phyloP scores from a whole-genome alignment of 2,113 vertebrate species.

The Aptenodytes forsteri region DNA sequence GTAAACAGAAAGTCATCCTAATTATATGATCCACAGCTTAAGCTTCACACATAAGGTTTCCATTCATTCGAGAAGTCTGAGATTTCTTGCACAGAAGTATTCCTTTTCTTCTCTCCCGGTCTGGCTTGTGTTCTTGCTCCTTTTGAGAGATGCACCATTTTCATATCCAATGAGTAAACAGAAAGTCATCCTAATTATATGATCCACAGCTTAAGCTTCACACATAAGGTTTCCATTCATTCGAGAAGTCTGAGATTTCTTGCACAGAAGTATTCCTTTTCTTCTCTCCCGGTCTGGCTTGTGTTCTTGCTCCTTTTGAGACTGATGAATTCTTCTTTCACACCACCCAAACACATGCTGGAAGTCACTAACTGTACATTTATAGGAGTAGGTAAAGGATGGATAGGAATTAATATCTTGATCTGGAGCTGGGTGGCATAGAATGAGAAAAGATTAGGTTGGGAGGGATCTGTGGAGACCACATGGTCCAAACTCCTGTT shows the following conservation, averaged over 20 bases:
- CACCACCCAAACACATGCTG: neutral
- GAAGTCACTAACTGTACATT: neutral
- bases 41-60: neutral
- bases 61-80: neutral
- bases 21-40: neutral
- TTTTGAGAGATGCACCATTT: neutral
- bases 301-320: neutral
- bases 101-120: neutral
- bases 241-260: neutral
- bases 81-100: neutral
- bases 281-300: neutral
- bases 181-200: neutral
- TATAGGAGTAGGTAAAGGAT: neutral
- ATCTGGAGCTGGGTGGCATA: neutral
- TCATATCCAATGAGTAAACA: neutral
- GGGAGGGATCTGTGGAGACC: neutral
- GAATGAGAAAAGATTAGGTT: neutral
- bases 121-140: neutral
- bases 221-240: neutral
- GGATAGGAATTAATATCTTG: neutral
- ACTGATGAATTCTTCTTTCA: neutral
- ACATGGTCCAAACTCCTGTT: neutral
- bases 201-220: neutral
- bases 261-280: neutral
- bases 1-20: neutral